A percentile compares a stretch with the other conserved stretches of the same genome.
Conservation (phyloP, 2,113 vertebrate genomes). For the Thomomys bottae region DNA sequence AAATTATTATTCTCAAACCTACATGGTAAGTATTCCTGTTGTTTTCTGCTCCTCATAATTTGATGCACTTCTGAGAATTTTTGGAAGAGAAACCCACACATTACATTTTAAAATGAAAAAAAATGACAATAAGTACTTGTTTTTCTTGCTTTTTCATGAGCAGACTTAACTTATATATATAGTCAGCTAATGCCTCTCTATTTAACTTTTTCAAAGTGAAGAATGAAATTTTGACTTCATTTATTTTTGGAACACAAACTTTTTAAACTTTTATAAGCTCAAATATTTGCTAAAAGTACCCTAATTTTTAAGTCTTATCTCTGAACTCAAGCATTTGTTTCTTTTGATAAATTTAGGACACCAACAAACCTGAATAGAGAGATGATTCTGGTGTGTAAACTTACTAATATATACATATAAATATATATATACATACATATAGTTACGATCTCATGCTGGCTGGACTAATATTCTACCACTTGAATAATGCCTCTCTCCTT, state of each 20-base stretch:
- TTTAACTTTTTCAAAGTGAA: slow-evolving; percentile 14
- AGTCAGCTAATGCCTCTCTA: not conserved
- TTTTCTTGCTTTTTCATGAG: slow-evolving; percentile 43
- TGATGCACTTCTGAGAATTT: slow-evolving; percentile 53
- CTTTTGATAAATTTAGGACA: not conserved
- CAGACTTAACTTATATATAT: not conserved
- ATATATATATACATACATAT: too few relatives aligned
- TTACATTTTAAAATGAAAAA: slow-evolving; percentile 64
- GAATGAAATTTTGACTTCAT: not conserved
- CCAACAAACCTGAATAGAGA: not conserved
- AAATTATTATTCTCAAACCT: slow-evolving; percentile 48
- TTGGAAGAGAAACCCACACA: slow-evolving; percentile 55
- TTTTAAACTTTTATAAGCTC: slow-evolving; percentile 15
- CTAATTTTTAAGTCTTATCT: slow-evolving; percentile 6
- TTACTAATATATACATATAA: not conserved
- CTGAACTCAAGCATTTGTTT: slow-evolving; percentile 31
- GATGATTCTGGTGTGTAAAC: not conserved
- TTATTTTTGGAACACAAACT: slow-evolving; percentile 38
- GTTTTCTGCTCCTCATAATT: slow-evolving; percentile 40
- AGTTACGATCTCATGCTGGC: too few relatives aligned
- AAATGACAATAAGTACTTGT: slow-evolving; percentile 34
- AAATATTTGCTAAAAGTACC: not conserved
- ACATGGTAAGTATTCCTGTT: slow-evolving; percentile 26
- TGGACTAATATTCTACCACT: too few relatives aligned
- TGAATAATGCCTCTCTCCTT: too few relatives aligned